Evolutionary conservation across 2,113 vertebrate genomes (phyloP).

Genomic region (Chelonoidis abingdonii): DNA sequence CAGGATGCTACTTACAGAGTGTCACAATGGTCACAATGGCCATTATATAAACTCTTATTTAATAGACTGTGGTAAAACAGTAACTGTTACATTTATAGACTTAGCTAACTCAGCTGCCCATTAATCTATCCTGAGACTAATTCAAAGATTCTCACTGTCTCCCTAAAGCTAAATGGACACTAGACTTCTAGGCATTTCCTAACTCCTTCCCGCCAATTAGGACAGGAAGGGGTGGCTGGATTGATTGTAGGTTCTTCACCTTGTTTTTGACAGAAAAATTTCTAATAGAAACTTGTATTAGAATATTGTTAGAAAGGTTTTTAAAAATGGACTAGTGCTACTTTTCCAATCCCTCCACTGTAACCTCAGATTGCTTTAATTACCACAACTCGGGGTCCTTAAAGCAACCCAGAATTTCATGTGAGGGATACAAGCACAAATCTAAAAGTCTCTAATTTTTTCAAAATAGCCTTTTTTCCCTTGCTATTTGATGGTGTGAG

Average conservation of each 20-base stretch:
- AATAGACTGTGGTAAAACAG: not conserved
- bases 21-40: not conserved
- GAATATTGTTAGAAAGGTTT: not conserved
- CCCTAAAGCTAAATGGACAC: not conserved
- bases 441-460: not conserved
- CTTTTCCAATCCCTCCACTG: not conserved
- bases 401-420: not conserved
- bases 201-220: not conserved
- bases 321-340: not conserved
- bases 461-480: conserved; percentile 12
- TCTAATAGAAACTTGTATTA: not conserved
- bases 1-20: too few species aligned
- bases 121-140: not conserved
- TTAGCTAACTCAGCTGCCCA: not conserved
- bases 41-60: not conserved
- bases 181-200: not conserved
- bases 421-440: conserved; percentile 6
- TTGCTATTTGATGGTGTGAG: conserved; percentile 13
- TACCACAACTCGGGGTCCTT: not conserved
- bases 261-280: not conserved
- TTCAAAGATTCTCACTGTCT: not conserved
- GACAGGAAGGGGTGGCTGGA: not conserved
- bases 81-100: not conserved
- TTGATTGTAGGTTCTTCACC: not conserved
- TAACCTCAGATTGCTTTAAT: not conserved